phyloP scores from a whole-genome alignment of 2,797 vertebrate genomes.

The Parauchenoglanis punctatus region DNA sequence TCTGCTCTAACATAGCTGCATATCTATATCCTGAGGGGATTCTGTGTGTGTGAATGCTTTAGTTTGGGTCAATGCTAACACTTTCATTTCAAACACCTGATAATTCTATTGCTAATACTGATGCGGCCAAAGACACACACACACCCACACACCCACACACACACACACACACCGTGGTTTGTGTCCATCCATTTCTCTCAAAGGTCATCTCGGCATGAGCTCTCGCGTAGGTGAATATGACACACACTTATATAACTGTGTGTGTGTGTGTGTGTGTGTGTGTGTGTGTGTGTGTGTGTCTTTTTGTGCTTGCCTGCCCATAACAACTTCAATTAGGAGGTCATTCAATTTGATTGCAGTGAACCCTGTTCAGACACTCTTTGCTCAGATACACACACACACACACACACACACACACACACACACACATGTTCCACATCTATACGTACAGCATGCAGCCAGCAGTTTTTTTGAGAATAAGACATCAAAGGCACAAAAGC shows the following conservation, averaged over 20 bases:
- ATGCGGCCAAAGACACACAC: not conserved
- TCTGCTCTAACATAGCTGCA: not conserved
- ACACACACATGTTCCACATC: constrained; percentile 6
- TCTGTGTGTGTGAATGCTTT: not conserved
- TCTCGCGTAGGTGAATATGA: not conserved
- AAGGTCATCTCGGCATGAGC: constrained; percentile 21
- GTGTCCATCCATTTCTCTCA: constrained; percentile 6
- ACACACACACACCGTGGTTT: not conserved
- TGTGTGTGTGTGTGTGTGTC: not conserved
- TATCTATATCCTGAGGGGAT: not conserved
- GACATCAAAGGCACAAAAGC: constrained; percentile 55
- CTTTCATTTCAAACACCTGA: not conserved
- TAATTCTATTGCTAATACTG: constrained; percentile 16
- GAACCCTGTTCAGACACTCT: constrained; percentile 16
- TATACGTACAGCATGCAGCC: constrained; percentile 15
- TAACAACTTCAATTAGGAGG: constrained; percentile 40
- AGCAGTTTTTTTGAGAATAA: constrained; percentile 35
- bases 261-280: not conserved
- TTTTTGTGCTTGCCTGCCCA: constrained; percentile 10
- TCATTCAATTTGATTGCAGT: constrained; percentile 36
- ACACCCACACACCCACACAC: not conserved
- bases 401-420: not conserved
- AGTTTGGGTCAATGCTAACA: not conserved
- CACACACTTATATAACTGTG: constrained; percentile 28
- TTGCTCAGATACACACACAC: not conserved